phyloP scores from a whole-genome alignment of 2,113 vertebrate species.

The Myotis yumanensis region DNA sequence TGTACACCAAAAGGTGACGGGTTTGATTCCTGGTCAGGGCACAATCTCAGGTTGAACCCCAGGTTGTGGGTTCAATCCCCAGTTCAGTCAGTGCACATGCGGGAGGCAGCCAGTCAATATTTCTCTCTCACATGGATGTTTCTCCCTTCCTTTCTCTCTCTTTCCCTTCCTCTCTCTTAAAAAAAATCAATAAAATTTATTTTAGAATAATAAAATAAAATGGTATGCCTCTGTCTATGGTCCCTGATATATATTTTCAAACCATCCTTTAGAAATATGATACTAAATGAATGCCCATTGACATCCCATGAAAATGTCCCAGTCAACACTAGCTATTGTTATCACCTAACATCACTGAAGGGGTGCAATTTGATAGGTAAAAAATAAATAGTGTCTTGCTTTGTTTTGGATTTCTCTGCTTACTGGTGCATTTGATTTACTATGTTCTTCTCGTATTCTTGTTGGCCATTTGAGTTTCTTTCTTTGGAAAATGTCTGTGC shows the following conservation, averaged over 20 bases:
- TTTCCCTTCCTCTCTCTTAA: no score
- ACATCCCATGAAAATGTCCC: background rate
- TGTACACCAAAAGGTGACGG: no score
- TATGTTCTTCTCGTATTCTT: background rate
- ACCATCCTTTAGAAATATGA: background rate
- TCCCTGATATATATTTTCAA: background rate
- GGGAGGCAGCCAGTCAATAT: no score
- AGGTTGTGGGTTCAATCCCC: no score
- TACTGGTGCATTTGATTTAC: background rate
- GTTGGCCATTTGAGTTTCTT: background rate
- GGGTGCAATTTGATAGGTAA: background rate
- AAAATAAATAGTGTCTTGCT: background rate
- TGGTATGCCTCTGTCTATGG: background rate
- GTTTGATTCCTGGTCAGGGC: no score
- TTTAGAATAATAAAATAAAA: background rate
- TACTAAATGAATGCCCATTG: background rate
- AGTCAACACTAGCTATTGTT: background rate
- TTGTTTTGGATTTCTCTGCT: conserved; percentile 8
- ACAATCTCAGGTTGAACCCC: no score
- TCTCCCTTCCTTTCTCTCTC: no score
- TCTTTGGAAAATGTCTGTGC: background rate
- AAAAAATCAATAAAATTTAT: no score
- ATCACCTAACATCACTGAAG: background rate
- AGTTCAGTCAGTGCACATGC: no score
- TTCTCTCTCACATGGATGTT: no score